Conservation (phyloP, 2,797 vertebrate species). For the Neoniphon sammara region DNA sequence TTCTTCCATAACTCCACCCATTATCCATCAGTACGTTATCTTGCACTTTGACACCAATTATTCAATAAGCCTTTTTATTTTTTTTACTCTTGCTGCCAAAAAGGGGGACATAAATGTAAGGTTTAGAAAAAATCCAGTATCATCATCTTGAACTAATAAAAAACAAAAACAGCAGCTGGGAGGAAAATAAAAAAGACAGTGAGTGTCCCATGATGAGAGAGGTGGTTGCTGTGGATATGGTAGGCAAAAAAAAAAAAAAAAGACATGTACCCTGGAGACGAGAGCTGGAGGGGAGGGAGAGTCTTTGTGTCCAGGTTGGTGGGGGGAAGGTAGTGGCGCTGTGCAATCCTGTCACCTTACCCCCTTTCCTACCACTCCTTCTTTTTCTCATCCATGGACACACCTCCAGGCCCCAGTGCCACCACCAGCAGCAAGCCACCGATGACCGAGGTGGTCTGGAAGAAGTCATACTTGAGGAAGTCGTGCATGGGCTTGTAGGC, state of each 20-base stretch:
- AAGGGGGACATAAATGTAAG: conserved; percentile 37
- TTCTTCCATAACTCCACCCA: conserved; percentile 23
- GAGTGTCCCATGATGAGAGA: conserved; percentile 34
- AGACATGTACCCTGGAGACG: conserved; percentile 55
- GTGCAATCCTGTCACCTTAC: conserved; percentile 49
- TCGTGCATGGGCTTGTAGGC: conserved; percentile 99
- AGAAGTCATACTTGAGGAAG: conserved; percentile 99
- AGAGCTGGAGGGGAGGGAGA: conserved; percentile 52
- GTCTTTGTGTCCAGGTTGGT: conserved; percentile 74
- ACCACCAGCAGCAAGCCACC: conserved; percentile 96
- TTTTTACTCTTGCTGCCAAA: conserved; percentile 31
- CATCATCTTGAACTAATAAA: conserved; percentile 47
- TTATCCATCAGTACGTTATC: conserved; percentile 31
- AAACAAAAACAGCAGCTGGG: conserved; percentile 48
- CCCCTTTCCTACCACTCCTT: conserved; percentile 91
- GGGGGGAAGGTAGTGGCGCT: conserved; percentile 66
- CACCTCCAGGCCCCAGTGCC: conserved; percentile 95
- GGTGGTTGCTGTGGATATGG: conserved; percentile 53
- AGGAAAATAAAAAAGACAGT: conserved; percentile 36
- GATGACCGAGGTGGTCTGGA: conserved; percentile 98
- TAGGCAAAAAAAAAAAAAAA: conserved; percentile 47
- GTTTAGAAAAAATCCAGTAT: conserved; percentile 47
- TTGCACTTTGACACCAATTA: conserved; percentile 46
- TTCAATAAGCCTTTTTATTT: conserved; percentile 30
- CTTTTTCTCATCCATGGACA: conserved; percentile 99